phyloP scores from a whole-genome alignment of 2,888 invertebrate genomes.

The Lochmaea crataegi region DNA sequence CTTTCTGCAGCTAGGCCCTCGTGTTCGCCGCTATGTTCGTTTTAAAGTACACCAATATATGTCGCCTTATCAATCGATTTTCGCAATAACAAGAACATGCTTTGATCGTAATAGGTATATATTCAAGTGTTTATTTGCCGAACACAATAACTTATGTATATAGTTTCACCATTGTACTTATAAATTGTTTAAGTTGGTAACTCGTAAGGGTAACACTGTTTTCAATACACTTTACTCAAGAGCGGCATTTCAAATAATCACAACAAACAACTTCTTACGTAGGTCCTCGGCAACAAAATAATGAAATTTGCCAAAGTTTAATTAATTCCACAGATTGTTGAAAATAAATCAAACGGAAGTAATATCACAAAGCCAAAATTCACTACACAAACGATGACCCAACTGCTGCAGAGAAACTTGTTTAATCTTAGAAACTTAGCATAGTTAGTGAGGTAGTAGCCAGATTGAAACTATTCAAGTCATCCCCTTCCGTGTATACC shows the following conservation, averaged over 20 bases:
- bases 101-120: too few relatives aligned
- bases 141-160: too few relatives aligned
- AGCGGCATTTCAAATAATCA: neutral
- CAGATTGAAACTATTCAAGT: slow-evolving; percentile 36
- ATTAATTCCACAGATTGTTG: slow-evolving; percentile 32
- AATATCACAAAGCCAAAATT: slow-evolving; percentile 33
- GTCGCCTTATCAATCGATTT: too few relatives aligned
- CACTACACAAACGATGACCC: slow-evolving; percentile 34
- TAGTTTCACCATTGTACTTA: too few relatives aligned
- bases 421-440: slow-evolving; percentile 39
- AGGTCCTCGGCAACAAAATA: neutral
- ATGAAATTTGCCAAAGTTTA: slow-evolving; percentile 29
- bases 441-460: slow-evolving; percentile 38
- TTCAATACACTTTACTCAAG: neutral
- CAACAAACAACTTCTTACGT: slow-evolving; percentile 1
- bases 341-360: slow-evolving; percentile 34
- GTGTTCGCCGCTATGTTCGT: too few relatives aligned
- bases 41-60: too few relatives aligned
- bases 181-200: neutral
- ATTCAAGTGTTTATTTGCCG: too few relatives aligned
- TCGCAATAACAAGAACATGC: too few relatives aligned
- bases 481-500: slow-evolving; percentile 37
- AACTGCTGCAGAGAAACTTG: slow-evolving; percentile 35
- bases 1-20: too few relatives aligned
- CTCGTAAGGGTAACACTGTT: neutral